These are phyloP conservation scores for Scaptomyza caliginosa DNA, from an alignment of 2,888 invertebrate species.

Conservation along the genomic window DNA sequence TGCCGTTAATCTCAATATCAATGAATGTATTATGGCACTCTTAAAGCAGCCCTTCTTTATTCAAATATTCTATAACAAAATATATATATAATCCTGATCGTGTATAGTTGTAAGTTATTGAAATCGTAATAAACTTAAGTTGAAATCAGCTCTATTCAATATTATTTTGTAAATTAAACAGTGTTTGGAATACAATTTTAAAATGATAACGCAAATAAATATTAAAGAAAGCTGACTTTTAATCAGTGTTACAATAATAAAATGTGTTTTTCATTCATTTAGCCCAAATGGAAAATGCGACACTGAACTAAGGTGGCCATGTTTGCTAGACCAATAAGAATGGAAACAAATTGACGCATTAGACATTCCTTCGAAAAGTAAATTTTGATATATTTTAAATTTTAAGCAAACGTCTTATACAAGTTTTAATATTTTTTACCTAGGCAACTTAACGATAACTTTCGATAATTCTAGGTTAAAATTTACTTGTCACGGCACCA, in stretches of 20 bases:
- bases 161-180: slow-evolving; percentile 28
- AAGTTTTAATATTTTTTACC: not conserved
- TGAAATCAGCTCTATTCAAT: slow-evolving; percentile 62
- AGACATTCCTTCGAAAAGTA: not conserved
- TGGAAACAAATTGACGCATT: not conserved
- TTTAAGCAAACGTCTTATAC: not conserved
- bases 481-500: not conserved
- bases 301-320: not conserved
- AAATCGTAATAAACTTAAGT: slow-evolving; percentile 74
- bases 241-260: not conserved
- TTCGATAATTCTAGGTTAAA: not conserved
- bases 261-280: not conserved
- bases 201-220: slow-evolving; percentile 27
- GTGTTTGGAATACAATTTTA: slow-evolving; percentile 33
- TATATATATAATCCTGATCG: slow-evolving; percentile 49
- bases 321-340: not conserved
- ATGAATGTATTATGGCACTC: slow-evolving; percentile 48
- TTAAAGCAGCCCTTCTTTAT: slow-evolving; percentile 32
- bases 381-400: not conserved
- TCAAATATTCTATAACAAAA: slow-evolving; percentile 58
- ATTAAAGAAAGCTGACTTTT: slow-evolving; percentile 3
- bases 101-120: slow-evolving; percentile 71
- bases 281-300: not conserved
- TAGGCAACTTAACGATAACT: not conserved
- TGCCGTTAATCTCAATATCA: slow-evolving; percentile 51